Evolutionary conservation across 1,140 invertebrate species (phyloP).

Genomic region (Copidosoma floridanum): DNA sequence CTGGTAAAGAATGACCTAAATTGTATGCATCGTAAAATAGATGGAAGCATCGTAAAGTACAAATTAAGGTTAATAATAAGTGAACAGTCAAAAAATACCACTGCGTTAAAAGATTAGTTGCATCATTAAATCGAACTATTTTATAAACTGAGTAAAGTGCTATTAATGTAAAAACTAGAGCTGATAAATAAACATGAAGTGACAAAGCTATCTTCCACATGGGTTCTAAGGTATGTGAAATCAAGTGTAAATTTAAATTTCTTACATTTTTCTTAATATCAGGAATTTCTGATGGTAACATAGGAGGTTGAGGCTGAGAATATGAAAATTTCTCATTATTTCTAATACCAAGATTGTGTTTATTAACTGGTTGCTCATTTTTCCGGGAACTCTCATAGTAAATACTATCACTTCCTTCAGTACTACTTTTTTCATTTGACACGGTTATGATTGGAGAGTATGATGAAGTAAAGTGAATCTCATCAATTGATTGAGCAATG

Average conservation of each 20-base stretch:
- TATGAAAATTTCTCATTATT: slow-evolving; percentile 46
- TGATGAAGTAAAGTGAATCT: too few relatives aligned
- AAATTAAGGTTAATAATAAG: slow-evolving; percentile 75
- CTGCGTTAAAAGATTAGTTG: slow-evolving; percentile 74
- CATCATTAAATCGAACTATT: slow-evolving; percentile 76
- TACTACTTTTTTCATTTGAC: slow-evolving; percentile 32
- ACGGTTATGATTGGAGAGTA: slow-evolving; percentile 16
- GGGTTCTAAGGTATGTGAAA: slow-evolving; percentile 43
- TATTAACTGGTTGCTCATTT: slow-evolving; percentile 3
- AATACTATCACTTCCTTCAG: slow-evolving; percentile 37
- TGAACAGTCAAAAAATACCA: slow-evolving; percentile 84
- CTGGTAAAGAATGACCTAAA: slow-evolving; percentile 71
- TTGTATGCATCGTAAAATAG: slow-evolving; percentile 90
- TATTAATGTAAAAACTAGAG: slow-evolving; percentile 76
- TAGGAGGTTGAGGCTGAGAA: slow-evolving; percentile 49
- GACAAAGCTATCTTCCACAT: slow-evolving; percentile 84
- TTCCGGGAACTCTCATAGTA: slow-evolving; percentile 27
- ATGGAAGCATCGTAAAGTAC: slow-evolving; percentile 78
- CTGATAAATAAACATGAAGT: slow-evolving; percentile 82
- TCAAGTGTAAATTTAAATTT: slow-evolving; percentile 35
- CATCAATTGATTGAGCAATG: too few relatives aligned
- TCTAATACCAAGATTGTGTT: slow-evolving; percentile 43
- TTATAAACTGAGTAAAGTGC: slow-evolving; percentile 80
- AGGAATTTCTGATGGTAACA: slow-evolving; percentile 37
- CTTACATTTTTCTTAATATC: slow-evolving; percentile 19